phyloP scores from a whole-genome alignment of 1,140 invertebrate genomes.

The Zophobas atratus region DNA sequence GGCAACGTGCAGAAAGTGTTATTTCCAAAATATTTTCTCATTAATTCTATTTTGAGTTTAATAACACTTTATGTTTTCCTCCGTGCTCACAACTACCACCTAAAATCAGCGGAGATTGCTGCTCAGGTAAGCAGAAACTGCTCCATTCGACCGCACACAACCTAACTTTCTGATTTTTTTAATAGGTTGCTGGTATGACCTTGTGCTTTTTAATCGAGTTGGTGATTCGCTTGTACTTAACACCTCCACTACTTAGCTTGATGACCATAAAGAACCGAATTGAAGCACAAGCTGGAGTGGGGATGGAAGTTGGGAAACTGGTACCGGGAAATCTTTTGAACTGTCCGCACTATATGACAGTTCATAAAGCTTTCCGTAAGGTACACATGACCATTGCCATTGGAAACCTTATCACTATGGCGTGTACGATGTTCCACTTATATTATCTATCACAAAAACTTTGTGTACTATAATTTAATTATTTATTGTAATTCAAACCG shows the following conservation, averaged over 20 bases:
- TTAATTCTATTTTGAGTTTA: constrained; percentile 82
- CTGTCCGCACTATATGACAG: constrained; percentile 80
- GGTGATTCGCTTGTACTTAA: constrained; percentile 78
- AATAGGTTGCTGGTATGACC: constrained; percentile 76
- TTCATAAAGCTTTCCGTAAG: constrained; percentile 78
- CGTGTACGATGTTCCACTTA: constrained; percentile 79
- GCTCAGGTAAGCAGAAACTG: constrained; percentile 59
- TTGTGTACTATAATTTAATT: constrained; percentile 47
- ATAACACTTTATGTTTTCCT: constrained; percentile 75
- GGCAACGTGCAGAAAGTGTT: constrained; percentile 86
- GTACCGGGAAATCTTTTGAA: constrained; percentile 76
- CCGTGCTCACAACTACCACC: constrained; percentile 57
- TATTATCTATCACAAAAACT: constrained; percentile 78
- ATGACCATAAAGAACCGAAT: constrained; percentile 79
- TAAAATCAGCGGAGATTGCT: constrained; percentile 55
- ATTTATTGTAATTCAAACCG: constrained; percentile 27
- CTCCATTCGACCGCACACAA: constrained; percentile 6
- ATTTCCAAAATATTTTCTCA: constrained; percentile 88
- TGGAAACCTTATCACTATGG: constrained; percentile 81
- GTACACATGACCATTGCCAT: constrained; percentile 80
- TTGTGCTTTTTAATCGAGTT: constrained; percentile 81
- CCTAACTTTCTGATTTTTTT: constrained; percentile 59
- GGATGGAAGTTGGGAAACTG: constrained; percentile 80
- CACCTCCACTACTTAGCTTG: constrained; percentile 76
- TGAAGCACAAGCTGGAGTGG: constrained; percentile 79